These are phyloP conservation scores for Schizotus pectinicornis DNA, from an alignment of 2,888 invertebrate species.

Conservation along the genomic window DNA sequence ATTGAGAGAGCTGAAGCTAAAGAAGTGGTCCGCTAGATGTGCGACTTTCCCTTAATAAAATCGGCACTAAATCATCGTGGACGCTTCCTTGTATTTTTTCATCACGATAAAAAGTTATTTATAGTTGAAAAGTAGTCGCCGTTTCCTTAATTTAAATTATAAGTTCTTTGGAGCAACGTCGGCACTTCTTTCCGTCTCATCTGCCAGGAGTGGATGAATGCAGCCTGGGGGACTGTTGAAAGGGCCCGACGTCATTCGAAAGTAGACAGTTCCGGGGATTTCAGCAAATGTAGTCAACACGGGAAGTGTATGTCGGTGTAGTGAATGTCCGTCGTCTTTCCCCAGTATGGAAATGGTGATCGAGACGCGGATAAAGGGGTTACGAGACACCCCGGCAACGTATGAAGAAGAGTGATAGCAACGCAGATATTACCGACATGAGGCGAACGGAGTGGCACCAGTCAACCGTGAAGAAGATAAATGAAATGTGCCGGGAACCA, in stretches of 20 bases:
- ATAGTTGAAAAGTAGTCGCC: slow-evolving; percentile 27
- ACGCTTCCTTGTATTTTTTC: slow-evolving; percentile 23
- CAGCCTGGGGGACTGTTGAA: slow-evolving; percentile 21
- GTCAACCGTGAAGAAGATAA: slow-evolving; percentile 57
- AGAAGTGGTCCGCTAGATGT: no score
- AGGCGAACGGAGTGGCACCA: slow-evolving; percentile 52
- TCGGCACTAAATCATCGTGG: slow-evolving; percentile 20
- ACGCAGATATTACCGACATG: slow-evolving; percentile 39
- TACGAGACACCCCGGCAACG: slow-evolving; percentile 19
- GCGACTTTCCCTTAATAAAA: not conserved
- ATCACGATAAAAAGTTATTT: slow-evolving; percentile 28
- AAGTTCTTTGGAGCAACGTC: slow-evolving; percentile 14
- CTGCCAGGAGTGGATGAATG: slow-evolving; percentile 20
- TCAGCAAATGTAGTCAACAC: slow-evolving; percentile 24
- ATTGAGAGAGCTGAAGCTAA: no score
- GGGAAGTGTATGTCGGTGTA: slow-evolving; percentile 25
- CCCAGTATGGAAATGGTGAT: slow-evolving; percentile 27
- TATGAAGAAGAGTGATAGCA: slow-evolving; percentile 32
- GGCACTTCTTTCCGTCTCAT: slow-evolving; percentile 24
- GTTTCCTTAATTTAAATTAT: slow-evolving; percentile 29
- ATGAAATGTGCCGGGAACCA: slow-evolving; percentile 47
- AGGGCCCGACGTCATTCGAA: slow-evolving; percentile 24
- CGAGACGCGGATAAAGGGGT: slow-evolving; percentile 28
- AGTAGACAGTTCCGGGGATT: slow-evolving; percentile 21
- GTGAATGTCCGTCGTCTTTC: slow-evolving; percentile 22